Base-by-base conservation (phyloP, 2,113 vertebrate species). In the Salminus brasiliensis region DNA sequence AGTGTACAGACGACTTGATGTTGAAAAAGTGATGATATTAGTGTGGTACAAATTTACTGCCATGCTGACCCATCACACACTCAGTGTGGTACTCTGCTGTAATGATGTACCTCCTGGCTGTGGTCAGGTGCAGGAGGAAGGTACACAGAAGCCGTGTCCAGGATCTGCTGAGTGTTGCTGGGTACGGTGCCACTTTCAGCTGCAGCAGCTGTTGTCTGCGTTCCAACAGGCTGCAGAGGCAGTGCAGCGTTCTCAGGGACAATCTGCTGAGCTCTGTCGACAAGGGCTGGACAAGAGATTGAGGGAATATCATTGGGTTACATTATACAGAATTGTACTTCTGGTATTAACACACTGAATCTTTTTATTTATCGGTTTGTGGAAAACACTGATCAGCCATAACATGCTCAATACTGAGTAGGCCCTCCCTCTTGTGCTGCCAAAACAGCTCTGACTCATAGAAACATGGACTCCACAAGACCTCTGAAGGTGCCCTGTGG, bases 211-310 rank as follows among this genome's bases (percentile, higher is more conserved):
- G 84, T 66, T 83, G 90, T 88, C 80, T 94, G 91, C 72, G 87
- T 92, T 86, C 92, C 87, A 47, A 88, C 88, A 65, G 89, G 69
- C 86, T 93, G 94, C 41, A 94, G 74, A 87, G 87, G 15, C 52
- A 89, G 83, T 81, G 94, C 62, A 29, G 57, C 2, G 3, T 27
- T 59, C 67, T 80, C 78, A 30, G 76, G 23, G 57, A 81, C 47
- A 30, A 66, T 55, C 74, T 86, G 75, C 55, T 85, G 81, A 15
- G 52, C 39, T 11, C 74, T 62, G 15, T 70, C 68, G 83, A 74
- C 67, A 12, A 10, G 32, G 18, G 34, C 32, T 43, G 52, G n/a
- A 32, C 29, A 32, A 29, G 15, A 47, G 5, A 25, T 52, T 66
- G 4, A 36, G 5, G 8, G 41, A 55, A 55, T 34, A 39, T 39